Evolutionary conservation across 2,797 vertebrate species (phyloP), one percentile per base, ranked within the genome.

Genomic region (Pelobates cultripes): DNA sequence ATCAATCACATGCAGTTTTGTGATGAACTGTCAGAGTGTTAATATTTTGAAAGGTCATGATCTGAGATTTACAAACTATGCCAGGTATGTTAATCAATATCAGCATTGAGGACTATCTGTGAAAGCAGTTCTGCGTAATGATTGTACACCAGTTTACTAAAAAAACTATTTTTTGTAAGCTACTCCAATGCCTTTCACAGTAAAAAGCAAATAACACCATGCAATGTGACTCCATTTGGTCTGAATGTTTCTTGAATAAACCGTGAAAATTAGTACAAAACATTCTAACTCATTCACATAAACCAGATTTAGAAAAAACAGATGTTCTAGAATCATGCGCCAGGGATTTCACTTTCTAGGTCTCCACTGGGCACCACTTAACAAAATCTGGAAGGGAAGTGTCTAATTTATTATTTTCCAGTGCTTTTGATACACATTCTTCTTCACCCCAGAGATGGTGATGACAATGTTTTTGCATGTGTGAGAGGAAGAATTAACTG

Each of bases 381-480:
- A 64, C 6, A 64, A 10, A 64, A 64, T 28, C 61, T 64, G 17
- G 28, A 61, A 13, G 17, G 28, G 28, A 64, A 28, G 61, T 64
- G 61, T 64, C 17, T 64, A 64, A 64, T 64, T 64, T 68, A 41
- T 68, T 70, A 45, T 70, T 70, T 70, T 70, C 68, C 68, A 70
- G 42, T 44, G 68, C 43, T 70, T 70, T 51, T 10, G 7, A 70
- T 45, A 43, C 43, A 44, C 66, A 68, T 68, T 68, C 66, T 42
- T 68, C 42, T 68, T 68, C 42, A 14, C 66, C 28, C 66, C 13
- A 43, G 72, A 51, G 15, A 72, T 28, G 53, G 53, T 61, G 55
- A 73, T 41, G 53, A 61, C 55, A 68, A 41, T 77, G 60, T 77
- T 67, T 68, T 41, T 67, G 28, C 14, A 77, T 75, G 64, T 68